Evolutionary conservation across 2,113 vertebrate genomes (phyloP).

Genomic region (Macrotus californicus): DNA sequence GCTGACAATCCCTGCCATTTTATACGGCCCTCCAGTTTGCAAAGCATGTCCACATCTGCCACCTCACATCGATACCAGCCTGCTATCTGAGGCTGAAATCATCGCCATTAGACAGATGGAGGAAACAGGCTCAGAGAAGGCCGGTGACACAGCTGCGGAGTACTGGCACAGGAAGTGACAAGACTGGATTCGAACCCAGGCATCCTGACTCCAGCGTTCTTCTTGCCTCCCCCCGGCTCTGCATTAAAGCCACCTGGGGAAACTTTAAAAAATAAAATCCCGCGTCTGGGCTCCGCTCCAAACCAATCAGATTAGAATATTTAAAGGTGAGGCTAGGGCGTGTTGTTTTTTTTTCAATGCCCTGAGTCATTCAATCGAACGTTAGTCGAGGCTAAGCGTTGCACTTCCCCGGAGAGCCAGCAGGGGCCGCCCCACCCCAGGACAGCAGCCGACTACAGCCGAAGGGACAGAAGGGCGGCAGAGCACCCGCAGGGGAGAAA

Average conservation of each 20-base stretch:
- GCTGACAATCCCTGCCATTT: neutral
- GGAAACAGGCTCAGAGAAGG: neutral
- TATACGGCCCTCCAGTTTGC: neutral
- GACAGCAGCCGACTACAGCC: neutral
- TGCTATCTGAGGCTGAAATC: neutral
- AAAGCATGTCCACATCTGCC: neutral
- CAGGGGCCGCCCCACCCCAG: neutral
- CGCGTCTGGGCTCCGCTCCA: neutral
- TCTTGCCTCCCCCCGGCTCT: neutral
- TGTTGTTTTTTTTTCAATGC: neutral
- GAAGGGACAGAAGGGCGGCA: fast-evolving
- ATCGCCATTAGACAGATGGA: neutral
- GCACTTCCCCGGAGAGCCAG: neutral
- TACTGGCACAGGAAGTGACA: too few relatives aligned
- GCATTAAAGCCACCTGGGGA: neutral
- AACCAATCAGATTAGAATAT: neutral
- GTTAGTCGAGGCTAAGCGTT: neutral
- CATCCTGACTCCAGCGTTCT: neutral
- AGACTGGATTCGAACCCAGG: neutral
- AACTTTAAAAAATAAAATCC: neutral
- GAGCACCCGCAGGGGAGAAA: fast-evolving
- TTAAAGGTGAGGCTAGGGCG: fast-evolving
- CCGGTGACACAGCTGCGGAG: fast-evolving
- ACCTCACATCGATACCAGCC: neutral
- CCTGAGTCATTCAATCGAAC: neutral